Evolutionary conservation across 1,140 invertebrate species (phyloP), one percentile per base, ranked within the genome.

Genomic region (Acromyrmex charruanus): DNA sequence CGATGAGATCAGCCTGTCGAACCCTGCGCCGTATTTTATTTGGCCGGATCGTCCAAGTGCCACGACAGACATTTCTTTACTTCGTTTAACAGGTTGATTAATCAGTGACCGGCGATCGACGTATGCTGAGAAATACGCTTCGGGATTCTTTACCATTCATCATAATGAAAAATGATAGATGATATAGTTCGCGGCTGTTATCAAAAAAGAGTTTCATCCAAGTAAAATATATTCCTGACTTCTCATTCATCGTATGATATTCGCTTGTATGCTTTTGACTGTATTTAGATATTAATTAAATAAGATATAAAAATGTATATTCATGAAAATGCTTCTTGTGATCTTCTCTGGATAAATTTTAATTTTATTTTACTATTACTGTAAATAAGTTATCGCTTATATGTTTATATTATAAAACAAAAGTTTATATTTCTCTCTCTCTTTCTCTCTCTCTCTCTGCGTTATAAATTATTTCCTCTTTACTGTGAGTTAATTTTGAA

Each of bases 1-100:
- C 96, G 96, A 96, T 96, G 96, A 96, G 96, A 96, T 96, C 96
- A 96, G 96, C 96, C 96, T 96, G 96, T 96, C 95, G 95, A 96
- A 96, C 95, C 95, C 95, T 93, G 94, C 93, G 89, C 94, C 92
- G 87, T 85, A 69, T 91, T 90, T 90, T 88, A 85, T 90, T 80
- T 74, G 66, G 51, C 59, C 82, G 55, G n/a, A 55, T 69, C 61
- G 81, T n/a, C 39, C 35, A 53, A 68, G 49, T 69, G 71, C 69
- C n/a, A 49, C 39, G 53, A 35, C 21, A 71, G 35, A 61, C n/a
- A 44, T 84, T 84, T 51, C 80, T 53, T 75, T 61, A 31, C 55
- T 82, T 63, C 55, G 18, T 51, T 84, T 63, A 84, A 84, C 80
- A 25, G 61, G 14, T 84, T 74, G 39, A 69, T 69, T 69, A 51